Base-by-base conservation (phyloP, 2,888 invertebrate genomes). In the Thereva nobilitata region DNA sequence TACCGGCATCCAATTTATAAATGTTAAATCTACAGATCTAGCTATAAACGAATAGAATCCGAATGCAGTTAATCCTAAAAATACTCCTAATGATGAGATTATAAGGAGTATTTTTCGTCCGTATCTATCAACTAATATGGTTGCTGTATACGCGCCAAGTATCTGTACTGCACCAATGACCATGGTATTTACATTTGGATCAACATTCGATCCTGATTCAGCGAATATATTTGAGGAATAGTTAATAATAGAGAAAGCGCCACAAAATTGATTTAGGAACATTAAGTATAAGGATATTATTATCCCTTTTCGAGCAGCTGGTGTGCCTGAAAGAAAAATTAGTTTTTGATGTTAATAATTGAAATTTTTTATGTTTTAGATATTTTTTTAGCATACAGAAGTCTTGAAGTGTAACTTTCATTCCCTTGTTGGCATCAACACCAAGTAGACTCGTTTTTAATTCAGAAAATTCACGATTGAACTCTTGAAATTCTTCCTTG, bases 151-250 rank as follows among this genome's bases (percentile, higher is more conserved):
- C 0, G 77, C 75, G 3, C 79, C 79, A 0, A 75, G 12, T 4
- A 79, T 76, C 71, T 79, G 79, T 1, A 78, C 74, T 0, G 70
- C 70, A 5, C 79, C 80, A 61, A 76, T 73, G 9, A 78, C 75
- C 4, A 80, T 79, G 0, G 80, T 78, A 53, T 75, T 74, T 0
- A 74, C 74, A 9, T 79, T 78, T 1, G 78, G 76, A 67, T 77
- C 75, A 42, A 80, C 68, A 4, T 71, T 57, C 0, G 77, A 74
- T 0, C 77, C 75, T 0, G 78, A 74, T 3, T 73, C 71, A 5
- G 71, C 71, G 65, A 80, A 80, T 44, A 80, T 78, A 10, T 73
- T 70, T 9, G 79, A 75, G 72, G 79, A 77, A 61, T 80, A 80
- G 64, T 76, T 80, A 3, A 78, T 71, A 49, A 80, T 75, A 6